Evolutionary conservation across 2,888 invertebrate genomes (phyloP).

Genomic region (Eulithis prunata): DNA sequence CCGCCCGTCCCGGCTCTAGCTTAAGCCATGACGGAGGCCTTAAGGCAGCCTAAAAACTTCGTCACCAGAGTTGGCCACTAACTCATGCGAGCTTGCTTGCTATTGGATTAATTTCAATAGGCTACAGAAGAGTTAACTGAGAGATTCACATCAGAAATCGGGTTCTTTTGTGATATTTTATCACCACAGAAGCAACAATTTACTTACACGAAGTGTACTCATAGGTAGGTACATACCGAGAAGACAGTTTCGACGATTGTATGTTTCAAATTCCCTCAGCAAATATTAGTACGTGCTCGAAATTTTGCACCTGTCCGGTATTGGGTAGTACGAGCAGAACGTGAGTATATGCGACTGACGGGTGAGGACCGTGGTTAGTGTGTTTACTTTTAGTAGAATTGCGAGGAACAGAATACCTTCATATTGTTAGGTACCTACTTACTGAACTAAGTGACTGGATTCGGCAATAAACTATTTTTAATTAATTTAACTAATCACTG

Average conservation of each 20-base stretch:
- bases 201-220: background rate
- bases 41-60: no score
- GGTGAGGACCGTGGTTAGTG: constrained; percentile 48
- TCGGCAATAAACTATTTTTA: background rate
- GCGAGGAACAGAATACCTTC: no score
- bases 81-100: no score
- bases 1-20: no score
- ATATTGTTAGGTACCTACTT: no score
- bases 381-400: constrained; percentile 37
- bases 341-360: constrained; percentile 60
- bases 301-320: constrained; percentile 58
- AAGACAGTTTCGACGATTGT: background rate
- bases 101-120: background rate
- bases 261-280: constrained; percentile 11
- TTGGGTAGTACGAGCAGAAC: constrained; percentile 36
- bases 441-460: background rate
- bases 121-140: background rate
- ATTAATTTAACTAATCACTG: no score
- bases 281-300: constrained; percentile 29
- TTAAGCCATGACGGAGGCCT: no score
- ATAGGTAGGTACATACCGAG: no score
- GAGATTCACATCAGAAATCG: background rate
- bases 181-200: no score
- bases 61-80: no score
- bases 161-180: no score